Percentiles rank a stretch among this genome's conserved stretches.
Evolutionary conservation across 2,888 invertebrate species (phyloP).

Genomic region (Scaptomyza parva): DNA sequence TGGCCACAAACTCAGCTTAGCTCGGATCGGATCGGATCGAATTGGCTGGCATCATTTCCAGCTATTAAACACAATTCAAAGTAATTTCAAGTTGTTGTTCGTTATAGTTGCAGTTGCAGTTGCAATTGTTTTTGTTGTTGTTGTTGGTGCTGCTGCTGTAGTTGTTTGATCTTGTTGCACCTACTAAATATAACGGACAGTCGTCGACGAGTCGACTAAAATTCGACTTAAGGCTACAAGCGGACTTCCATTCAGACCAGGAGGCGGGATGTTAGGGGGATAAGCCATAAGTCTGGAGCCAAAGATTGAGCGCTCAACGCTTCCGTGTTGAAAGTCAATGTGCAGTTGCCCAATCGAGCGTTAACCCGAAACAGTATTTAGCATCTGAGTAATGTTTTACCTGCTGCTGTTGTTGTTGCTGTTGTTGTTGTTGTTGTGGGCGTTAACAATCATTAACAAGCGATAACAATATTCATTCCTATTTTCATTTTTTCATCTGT

Average conservation of each 20-base stretch:
- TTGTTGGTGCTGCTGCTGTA: too few relatives aligned
- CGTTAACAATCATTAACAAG: slow-evolving; percentile 75
- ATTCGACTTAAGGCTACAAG: slow-evolving; percentile 14
- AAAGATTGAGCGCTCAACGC: slow-evolving; percentile 29
- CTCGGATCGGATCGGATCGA: too few relatives aligned
- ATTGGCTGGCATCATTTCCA: slow-evolving; percentile 73
- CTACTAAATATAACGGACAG: slow-evolving; percentile 44
- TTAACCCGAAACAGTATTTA: slow-evolving; percentile 64
- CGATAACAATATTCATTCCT: slow-evolving; percentile 67
- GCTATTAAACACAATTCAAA: slow-evolving; percentile 78
- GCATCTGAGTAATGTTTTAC: slow-evolving; percentile 27
- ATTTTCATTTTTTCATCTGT: slow-evolving; percentile 5
- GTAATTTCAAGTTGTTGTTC: slow-evolving; percentile 68
- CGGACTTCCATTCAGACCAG: slow-evolving; percentile 27
- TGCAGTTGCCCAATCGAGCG: slow-evolving; percentile 73
- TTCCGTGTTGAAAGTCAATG: slow-evolving; percentile 77
- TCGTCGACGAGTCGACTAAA: slow-evolving; percentile 1
- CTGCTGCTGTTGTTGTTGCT: slow-evolving; percentile 8
- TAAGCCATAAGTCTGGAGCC: slow-evolving; percentile 31
- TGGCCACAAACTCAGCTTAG: slow-evolving; percentile 36
- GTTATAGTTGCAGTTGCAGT: background rate
- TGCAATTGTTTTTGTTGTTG: slow-evolving; percentile 20
- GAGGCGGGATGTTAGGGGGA: too few relatives aligned
- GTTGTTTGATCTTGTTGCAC: slow-evolving; percentile 53
- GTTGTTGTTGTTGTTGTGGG: slow-evolving; percentile 39